These are phyloP conservation scores for Galerucella calmariensis DNA, from an alignment of 2,888 invertebrate genomes.

Conservation along the genomic window DNA sequence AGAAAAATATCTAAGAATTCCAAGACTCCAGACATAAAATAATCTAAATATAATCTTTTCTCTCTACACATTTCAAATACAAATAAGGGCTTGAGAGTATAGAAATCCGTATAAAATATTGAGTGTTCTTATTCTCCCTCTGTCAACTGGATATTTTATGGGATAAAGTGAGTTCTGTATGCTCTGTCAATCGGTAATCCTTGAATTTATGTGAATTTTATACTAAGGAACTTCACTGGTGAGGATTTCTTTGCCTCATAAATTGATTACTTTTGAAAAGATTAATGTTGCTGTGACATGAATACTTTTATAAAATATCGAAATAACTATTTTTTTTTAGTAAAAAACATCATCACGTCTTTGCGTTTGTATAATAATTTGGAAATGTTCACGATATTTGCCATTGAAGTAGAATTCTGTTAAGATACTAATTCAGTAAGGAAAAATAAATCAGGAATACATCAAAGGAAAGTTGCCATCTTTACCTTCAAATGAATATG, in stretches of 20 bases:
- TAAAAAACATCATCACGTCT: not conserved
- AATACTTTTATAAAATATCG: not conserved
- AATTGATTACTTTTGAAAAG: conserved; percentile 39
- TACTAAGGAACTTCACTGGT: conserved; percentile 48
- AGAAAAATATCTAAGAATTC: not conserved
- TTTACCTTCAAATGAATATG: conserved; percentile 13
- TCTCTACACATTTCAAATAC: conserved; percentile 44
- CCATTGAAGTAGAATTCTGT: conserved; percentile 20
- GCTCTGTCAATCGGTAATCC: conserved; percentile 62
- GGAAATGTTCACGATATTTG: conserved; percentile 23
- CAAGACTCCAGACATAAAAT: not conserved
- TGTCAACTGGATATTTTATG: conserved; percentile 62
- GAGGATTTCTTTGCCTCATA: conserved; percentile 36
- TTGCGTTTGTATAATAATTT: not conserved
- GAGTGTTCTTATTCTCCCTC: conserved; percentile 55
- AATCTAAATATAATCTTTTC: conserved; percentile 20
- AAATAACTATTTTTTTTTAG: too few relatives aligned
- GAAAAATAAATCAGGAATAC: conserved; percentile 11
- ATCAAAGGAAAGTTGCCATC: conserved; percentile 5
- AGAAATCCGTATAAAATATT: conserved; percentile 57
- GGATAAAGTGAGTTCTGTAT: conserved; percentile 60
- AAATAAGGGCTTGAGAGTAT: conserved; percentile 47
- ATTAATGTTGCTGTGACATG: not conserved
- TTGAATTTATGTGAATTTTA: conserved; percentile 61
- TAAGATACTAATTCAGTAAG: not conserved